phyloP scores from a whole-genome alignment of 2,797 vertebrate genomes.

The Scolopax rusticola region DNA sequence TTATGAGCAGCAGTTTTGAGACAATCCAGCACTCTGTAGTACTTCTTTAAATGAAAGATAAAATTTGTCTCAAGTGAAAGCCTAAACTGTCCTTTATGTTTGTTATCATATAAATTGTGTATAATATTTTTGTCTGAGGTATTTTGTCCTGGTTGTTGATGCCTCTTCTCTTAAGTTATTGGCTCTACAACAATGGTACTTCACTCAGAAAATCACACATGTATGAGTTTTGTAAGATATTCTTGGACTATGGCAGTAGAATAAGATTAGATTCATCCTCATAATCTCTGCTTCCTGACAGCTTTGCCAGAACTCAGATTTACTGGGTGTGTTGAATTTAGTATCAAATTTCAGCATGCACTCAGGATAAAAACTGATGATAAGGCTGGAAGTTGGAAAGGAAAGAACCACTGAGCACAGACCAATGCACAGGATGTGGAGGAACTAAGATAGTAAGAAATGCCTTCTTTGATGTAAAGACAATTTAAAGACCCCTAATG shows the following conservation, averaged over 20 bases:
- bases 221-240: not conserved
- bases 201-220: not conserved
- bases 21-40: not conserved
- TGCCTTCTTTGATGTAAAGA: not conserved
- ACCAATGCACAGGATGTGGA: not conserved
- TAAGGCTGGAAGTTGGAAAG: not conserved
- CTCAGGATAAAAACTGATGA: not conserved
- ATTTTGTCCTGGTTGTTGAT: not conserved
- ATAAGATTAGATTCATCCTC: not conserved
- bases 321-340: not conserved
- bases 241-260: not conserved
- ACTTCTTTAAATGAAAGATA: not conserved
- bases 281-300: not conserved
- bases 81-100: not conserved
- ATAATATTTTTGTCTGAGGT: not conserved
- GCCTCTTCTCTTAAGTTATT: not conserved
- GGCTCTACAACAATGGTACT: not conserved
- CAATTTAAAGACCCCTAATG: not conserved
- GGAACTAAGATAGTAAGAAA: not conserved
- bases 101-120: not conserved
- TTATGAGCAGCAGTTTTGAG: not conserved
- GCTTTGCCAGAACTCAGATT: slow-evolving; percentile 1
- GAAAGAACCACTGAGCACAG: not conserved
- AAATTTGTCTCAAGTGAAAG: not conserved
- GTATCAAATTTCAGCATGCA: not conserved